Percentiles rank a stretch among this genome's conserved stretches.
Conservation (phyloP, 2,888 invertebrate species). For the Petrophora chlorosata region DNA sequence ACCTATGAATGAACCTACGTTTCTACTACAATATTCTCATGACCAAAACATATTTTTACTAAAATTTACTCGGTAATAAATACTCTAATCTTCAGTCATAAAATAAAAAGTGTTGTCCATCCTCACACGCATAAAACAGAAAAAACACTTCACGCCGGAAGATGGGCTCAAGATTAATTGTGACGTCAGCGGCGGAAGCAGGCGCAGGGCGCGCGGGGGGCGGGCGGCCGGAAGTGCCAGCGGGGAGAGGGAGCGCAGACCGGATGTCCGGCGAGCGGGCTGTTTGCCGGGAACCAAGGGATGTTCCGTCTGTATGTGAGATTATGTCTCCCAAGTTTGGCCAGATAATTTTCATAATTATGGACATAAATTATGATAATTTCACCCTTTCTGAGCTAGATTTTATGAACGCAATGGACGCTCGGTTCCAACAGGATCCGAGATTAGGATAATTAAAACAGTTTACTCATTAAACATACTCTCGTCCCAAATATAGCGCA, state of each 20-base stretch:
- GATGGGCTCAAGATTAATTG: conserved; percentile 57
- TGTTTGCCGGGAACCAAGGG: conserved; percentile 47
- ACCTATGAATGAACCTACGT: too few species aligned
- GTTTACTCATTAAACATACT: background rate
- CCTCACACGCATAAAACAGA: conserved; percentile 46
- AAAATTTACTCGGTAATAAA: too few species aligned
- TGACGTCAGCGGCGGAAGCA: conserved; percentile 58
- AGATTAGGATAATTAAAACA: conserved; percentile 18
- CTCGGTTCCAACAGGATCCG: conserved; percentile 6
- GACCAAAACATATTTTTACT: too few species aligned
- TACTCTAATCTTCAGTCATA: conserved; percentile 21
- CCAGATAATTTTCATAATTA: conserved; percentile 38
- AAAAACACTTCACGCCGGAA: conserved; percentile 55
- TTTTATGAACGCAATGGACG: conserved; percentile 9
- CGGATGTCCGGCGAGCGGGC: conserved; percentile 66
- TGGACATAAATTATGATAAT: conserved; percentile 32
- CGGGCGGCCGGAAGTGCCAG: conserved; percentile 37
- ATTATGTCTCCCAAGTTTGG: conserved; percentile 38
- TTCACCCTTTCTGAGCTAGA: conserved; percentile 16
- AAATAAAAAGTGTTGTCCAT: conserved; percentile 22
- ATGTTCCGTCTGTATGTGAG: conserved; percentile 35
- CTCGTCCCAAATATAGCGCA: background rate
- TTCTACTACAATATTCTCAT: too few species aligned
- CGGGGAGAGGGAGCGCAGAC: conserved; percentile 46
- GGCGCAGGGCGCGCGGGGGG: conserved; percentile 34